These are phyloP conservation scores for Drosophila macrothrix DNA, from an alignment of 2,888 invertebrate genomes.

Conservation along the genomic window DNA sequence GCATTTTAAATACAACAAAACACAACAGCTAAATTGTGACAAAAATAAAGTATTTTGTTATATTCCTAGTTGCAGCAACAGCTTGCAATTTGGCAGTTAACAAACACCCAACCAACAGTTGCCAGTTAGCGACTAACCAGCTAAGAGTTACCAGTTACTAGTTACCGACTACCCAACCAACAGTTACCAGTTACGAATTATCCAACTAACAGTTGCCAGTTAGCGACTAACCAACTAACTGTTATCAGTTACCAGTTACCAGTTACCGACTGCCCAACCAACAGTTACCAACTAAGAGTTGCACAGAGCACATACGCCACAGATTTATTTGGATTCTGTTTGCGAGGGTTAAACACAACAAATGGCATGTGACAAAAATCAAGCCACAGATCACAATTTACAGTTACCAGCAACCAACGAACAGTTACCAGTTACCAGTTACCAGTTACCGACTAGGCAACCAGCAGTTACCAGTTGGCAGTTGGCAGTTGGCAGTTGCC, in stretches of 20 bases:
- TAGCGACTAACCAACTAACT: neutral
- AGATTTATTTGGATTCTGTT: slow-evolving; percentile 44
- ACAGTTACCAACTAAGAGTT: slow-evolving; percentile 2
- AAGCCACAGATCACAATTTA: neutral
- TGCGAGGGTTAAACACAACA: slow-evolving; percentile 16
- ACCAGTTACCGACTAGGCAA: neutral
- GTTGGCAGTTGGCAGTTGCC: slow-evolving; percentile 3
- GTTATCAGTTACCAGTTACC: neutral
- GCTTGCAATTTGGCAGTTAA: no score
- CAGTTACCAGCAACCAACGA: slow-evolving; percentile 2
- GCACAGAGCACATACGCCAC: neutral
- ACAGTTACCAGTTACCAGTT: neutral
- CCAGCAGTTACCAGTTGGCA: neutral
- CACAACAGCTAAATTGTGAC: no score
- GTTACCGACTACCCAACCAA: neutral
- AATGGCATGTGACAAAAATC: slow-evolving; percentile 10
- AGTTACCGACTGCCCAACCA: no score
- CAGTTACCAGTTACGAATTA: neutral
- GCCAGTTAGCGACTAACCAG: neutral
- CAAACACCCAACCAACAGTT: neutral
- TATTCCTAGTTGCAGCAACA: neutral
- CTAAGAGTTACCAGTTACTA: slow-evolving; percentile 2
- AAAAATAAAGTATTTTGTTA: accelerated
- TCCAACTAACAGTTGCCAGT: neutral
- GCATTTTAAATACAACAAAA: neutral